Evolutionary conservation across 2,113 vertebrate species (phyloP).

Genomic region (Columba janthina): DNA sequence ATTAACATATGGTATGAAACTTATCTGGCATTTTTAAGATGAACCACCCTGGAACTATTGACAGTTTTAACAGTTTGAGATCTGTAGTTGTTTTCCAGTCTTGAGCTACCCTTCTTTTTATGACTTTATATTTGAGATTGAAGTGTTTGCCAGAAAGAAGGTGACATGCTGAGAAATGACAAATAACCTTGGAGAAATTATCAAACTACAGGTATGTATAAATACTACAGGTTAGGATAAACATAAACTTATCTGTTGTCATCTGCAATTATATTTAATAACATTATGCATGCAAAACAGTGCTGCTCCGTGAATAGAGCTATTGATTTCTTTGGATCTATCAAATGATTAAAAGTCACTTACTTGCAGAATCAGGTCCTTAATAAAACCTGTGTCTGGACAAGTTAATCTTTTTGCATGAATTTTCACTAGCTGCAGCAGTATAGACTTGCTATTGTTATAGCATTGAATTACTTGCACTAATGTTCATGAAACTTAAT

Average conservation of each 20-base stretch:
- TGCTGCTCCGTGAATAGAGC: neutral
- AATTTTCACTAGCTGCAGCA: neutral
- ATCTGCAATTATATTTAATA: neutral
- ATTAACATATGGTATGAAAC: neutral
- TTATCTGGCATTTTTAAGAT: neutral
- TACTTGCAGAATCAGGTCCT: neutral
- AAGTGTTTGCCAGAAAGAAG: neutral
- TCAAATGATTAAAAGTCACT: neutral
- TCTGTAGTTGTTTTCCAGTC: neutral
- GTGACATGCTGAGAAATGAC: neutral
- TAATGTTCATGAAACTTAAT: constrained; percentile 1
- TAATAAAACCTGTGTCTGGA: neutral
- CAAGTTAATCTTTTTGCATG: neutral
- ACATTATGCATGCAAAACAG: neutral
- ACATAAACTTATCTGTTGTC: neutral
- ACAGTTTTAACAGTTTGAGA: neutral
- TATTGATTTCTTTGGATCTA: neutral
- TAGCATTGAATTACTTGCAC: neutral
- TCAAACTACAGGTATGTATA: neutral
- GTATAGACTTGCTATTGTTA: neutral
- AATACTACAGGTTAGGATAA: neutral
- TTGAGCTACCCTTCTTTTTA: neutral
- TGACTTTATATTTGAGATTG: neutral
- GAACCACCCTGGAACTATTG: neutral
- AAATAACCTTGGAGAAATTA: neutral